phyloP scores from a whole-genome alignment of 2,113 vertebrate species.

The Caloenas nicobarica region DNA sequence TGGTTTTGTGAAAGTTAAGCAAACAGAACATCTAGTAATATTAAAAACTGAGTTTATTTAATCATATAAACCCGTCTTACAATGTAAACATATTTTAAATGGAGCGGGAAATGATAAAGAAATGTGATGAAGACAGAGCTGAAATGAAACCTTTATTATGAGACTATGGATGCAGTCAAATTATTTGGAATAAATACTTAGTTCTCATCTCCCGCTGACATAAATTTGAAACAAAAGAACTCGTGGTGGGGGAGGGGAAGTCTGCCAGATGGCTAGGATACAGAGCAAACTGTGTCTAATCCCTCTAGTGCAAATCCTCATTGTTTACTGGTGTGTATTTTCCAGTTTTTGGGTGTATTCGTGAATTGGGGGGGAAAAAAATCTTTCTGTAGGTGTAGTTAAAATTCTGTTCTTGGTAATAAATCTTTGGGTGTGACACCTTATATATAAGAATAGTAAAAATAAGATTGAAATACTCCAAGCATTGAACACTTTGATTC shows the following conservation, averaged over 20 bases:
- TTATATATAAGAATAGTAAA: background rate
- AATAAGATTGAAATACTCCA: background rate
- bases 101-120: background rate
- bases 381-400: background rate
- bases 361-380: background rate
- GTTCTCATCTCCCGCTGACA: slow-evolving; percentile 42
- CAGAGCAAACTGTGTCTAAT: slow-evolving; percentile 38
- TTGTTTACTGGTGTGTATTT: background rate
- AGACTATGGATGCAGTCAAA: background rate
- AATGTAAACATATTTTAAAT: background rate
- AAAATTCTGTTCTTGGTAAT: background rate
- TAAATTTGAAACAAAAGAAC: slow-evolving; percentile 48
- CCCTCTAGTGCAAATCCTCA: slow-evolving; percentile 7
- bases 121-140: background rate
- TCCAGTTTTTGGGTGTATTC: background rate
- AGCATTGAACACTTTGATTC: background rate
- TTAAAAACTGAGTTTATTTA: background rate
- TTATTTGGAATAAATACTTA: slow-evolving; percentile 32
- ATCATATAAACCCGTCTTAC: background rate
- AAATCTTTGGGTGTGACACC: background rate
- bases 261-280: slow-evolving; percentile 46
- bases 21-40: background rate
- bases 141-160: background rate
- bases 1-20: background rate
- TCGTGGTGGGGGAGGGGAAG: background rate